Conservation (phyloP, 2,797 vertebrate species). For the Gymnothorax reevesii region DNA sequence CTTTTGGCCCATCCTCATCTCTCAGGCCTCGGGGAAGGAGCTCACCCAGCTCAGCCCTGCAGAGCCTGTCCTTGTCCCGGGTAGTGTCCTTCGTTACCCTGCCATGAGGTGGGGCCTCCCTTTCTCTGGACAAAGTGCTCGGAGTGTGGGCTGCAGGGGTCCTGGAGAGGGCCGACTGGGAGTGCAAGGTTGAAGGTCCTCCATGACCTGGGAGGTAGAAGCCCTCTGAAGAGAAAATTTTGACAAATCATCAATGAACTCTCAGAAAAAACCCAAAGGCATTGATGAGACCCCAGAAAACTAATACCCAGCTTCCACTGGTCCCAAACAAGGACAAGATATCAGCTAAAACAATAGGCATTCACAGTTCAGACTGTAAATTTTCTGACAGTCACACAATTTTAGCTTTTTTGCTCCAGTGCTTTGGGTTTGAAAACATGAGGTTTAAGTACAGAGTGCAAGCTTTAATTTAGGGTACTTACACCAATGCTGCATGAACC, state of each 20-base stretch:
- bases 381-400: too few relatives aligned
- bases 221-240: constrained; percentile 75
- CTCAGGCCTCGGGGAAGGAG: constrained; percentile 68
- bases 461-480: too few relatives aligned
- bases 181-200: constrained; percentile 73
- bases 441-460: too few relatives aligned
- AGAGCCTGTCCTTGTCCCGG: constrained; percentile 76
- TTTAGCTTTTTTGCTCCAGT: too few relatives aligned
- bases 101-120: constrained; percentile 70
- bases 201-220: constrained; percentile 84
- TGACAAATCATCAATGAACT: constrained; percentile 9
- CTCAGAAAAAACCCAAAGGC: neutral
- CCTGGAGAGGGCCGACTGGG: constrained; percentile 72
- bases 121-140: constrained; percentile 71
- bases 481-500: too few relatives aligned
- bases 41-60: constrained; percentile 66
- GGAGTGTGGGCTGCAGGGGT: constrained; percentile 67
- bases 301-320: neutral
- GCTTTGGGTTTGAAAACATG: too few relatives aligned
- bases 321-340: neutral
- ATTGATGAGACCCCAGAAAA: constrained; percentile 5
- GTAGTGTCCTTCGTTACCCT: constrained; percentile 77
- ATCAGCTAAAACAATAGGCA: neutral
- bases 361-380: neutral
- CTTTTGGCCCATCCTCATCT: constrained; percentile 72